A percentile compares a stretch with the other conserved stretches of the same genome.
Conservation (phyloP, 2,113 vertebrate species). For the Nematolebias whitei region DNA sequence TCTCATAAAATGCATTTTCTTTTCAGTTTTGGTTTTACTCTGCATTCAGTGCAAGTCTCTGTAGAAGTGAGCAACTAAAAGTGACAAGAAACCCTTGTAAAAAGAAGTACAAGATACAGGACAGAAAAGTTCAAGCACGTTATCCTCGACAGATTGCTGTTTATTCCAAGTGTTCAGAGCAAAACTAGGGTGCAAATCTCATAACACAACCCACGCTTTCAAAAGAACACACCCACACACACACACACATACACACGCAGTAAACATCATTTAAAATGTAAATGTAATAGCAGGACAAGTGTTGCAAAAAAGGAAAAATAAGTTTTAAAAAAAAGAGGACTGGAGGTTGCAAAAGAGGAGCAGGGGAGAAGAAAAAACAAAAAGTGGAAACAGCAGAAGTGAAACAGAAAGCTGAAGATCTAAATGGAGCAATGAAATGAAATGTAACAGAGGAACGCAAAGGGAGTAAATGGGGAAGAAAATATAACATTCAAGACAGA, state of each 20-base stretch:
- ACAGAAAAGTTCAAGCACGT: conserved; percentile 54
- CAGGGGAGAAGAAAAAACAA: conserved; percentile 6
- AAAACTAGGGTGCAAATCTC: conserved; percentile 58
- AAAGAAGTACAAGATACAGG: conserved; percentile 47
- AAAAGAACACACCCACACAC: not conserved
- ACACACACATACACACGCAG: conserved; percentile 12
- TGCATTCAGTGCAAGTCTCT: conserved; percentile 26
- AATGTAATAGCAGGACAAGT: conserved; percentile 57
- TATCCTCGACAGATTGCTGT: conserved; percentile 54
- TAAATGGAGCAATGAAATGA: conserved; percentile 19
- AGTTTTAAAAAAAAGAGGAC: too few species aligned
- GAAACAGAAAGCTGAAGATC: conserved; percentile 14
- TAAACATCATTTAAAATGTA: conserved; percentile 68
- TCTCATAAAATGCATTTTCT: conserved; percentile 22
- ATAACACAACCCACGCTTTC: conserved; percentile 29
- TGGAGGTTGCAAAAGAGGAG: conserved; percentile 5
- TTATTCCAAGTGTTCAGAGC: conserved; percentile 53
- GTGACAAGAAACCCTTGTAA: conserved; percentile 38
- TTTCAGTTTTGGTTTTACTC: conserved; percentile 14
- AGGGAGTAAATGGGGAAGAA: conserved; percentile 21
- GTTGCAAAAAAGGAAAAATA: conserved; percentile 25
- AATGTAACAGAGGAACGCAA: conserved; percentile 15
- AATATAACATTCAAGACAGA: conserved; percentile 7
- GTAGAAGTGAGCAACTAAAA: conserved; percentile 42
- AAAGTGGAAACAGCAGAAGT: conserved; percentile 1